Evolutionary conservation across 1,140 invertebrate genomes (phyloP).

Genomic region (Drosophila ercepeae): DNA sequence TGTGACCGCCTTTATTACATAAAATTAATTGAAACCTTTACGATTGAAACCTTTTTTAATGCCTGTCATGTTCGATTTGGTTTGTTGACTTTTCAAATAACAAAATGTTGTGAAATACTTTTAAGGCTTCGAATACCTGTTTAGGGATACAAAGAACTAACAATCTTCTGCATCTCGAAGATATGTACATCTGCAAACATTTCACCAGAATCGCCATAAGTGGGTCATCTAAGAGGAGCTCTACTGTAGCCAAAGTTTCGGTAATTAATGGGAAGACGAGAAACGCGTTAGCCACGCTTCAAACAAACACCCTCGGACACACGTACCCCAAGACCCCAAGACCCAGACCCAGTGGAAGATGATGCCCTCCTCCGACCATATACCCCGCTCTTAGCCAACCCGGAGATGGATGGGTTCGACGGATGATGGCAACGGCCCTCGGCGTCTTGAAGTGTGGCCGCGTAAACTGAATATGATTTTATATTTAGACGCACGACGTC

Average conservation of each 20-base stretch:
- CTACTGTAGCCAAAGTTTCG: slow-evolving; percentile 14
- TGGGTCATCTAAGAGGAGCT: slow-evolving; percentile 7
- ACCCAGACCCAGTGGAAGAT: not conserved
- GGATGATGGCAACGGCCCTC: slow-evolving; percentile 46
- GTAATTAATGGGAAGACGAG: slow-evolving; percentile 52
- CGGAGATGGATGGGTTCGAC: slow-evolving; percentile 52
- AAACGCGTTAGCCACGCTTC: slow-evolving; percentile 18
- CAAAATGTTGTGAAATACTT: not conserved
- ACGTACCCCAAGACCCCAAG: slow-evolving; percentile 6
- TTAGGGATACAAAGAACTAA: no score
- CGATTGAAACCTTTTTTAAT: not conserved
- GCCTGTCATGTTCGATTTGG: not conserved
- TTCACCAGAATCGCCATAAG: not conserved
- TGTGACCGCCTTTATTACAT: no score
- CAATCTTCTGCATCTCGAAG: no score
- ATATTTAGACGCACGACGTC: slow-evolving; percentile 76
- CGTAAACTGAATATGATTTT: slow-evolving; percentile 75
- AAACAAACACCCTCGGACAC: slow-evolving; percentile 11
- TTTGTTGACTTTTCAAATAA: not conserved
- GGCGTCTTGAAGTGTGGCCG: slow-evolving; percentile 68
- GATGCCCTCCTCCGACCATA: not conserved
- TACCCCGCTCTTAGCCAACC: no score
- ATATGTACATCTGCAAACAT: no score
- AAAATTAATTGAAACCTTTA: no score
- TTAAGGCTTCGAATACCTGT: not conserved